phyloP scores from a whole-genome alignment of 1,140 invertebrate genomes.

The Procambarus clarkii region DNA sequence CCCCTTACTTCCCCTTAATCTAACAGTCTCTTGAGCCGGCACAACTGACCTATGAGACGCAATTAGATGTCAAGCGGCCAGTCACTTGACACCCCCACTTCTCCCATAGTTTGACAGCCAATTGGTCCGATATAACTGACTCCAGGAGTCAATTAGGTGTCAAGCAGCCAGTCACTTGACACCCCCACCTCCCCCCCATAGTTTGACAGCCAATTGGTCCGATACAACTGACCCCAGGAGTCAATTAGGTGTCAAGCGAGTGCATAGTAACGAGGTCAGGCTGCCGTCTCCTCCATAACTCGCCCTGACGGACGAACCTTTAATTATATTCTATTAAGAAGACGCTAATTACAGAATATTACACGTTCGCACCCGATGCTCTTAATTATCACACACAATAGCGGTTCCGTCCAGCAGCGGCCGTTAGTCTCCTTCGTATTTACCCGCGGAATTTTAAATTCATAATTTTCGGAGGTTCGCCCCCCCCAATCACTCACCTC shows the following conservation, averaged over 20 bases:
- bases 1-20: no score
- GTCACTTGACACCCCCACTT: no score
- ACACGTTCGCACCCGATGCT: constrained; percentile 53
- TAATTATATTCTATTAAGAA: constrained; percentile 47
- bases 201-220: not conserved
- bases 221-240: not conserved
- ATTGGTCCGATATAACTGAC: no score
- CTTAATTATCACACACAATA: constrained; percentile 19
- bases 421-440: not conserved
- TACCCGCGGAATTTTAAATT: no score
- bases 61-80: not conserved
- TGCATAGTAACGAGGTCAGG: constrained; percentile 16
- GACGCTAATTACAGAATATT: constrained; percentile 51
- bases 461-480: no score
- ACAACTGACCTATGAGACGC: no score
- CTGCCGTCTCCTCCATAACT: constrained; percentile 31
- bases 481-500: no score
- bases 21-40: no score
- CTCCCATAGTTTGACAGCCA: no score
- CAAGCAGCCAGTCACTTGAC: not conserved
- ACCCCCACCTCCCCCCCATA: not conserved
- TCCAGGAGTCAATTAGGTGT: not conserved
- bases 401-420: not conserved
- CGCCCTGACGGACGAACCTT: constrained; percentile 2
- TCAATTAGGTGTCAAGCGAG: constrained; percentile 37